Base-by-base conservation (phyloP, 2,888 invertebrate genomes). In the Dione vanillae region DNA sequence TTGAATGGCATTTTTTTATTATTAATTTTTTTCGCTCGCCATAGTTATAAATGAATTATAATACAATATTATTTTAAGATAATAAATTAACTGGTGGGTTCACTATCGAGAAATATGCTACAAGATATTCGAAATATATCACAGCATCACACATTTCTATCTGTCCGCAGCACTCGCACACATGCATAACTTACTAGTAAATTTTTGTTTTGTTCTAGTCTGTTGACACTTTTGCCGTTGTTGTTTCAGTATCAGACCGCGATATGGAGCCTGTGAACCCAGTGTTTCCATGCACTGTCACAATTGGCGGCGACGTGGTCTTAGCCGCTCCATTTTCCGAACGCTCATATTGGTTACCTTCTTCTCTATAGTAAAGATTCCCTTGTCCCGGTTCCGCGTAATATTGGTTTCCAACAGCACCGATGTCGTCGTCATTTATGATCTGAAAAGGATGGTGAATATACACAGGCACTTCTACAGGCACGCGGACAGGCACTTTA, bases 61-160 rank as follows among this genome's bases (percentile, higher is more conserved):
- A 43, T 37, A 49, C 49, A 35, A 35, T 12, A 49, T 12, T 49
- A 16, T 49, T 51, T 35, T 20, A 47, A 54, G 20, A 41, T 19
- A 68, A 68, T 68, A 64, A 64, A 62, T 62, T 67, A 67, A 45
- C 51, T 58, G 69, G 69, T 69, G 69, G 72, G 69, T 62, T 35
- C 27, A 37, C 16, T 62, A 49, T 37, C 9, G 49, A 51, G 37
- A 64, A 11, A 69, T 52, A 68, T 45, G 65, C 56, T 62, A 77
- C 76, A 73, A 67, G 80, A 81, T 82, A 80, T 71, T 77, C 77
- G 37, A 56, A 56, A 66, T 58, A 69, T 89, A 91, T 91, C 92
- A 91, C 92, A 91, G 90, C 82, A 85, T 78, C 86, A 88, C 83
- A 82, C 88, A 88, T 89, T 90, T 68, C 54, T 66, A 49, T 65